phyloP scores from a whole-genome alignment of 2,888 invertebrate genomes.

The Trichacis sp. region DNA sequence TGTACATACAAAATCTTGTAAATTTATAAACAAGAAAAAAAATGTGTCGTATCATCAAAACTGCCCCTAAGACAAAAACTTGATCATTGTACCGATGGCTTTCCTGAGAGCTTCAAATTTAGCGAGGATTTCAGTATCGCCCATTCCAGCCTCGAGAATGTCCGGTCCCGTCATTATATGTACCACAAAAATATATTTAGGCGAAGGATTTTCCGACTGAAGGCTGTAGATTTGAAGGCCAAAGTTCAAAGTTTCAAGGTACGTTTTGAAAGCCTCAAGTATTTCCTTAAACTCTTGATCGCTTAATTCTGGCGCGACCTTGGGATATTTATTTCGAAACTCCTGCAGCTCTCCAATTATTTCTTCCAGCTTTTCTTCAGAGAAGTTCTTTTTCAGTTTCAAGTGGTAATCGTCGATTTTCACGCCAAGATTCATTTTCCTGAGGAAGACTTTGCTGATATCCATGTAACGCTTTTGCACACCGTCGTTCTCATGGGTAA shows the following conservation, averaged over 20 bases:
- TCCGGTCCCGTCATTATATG: slow-evolving; percentile 50
- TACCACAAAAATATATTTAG: slow-evolving; percentile 18
- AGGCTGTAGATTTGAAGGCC: too few relatives aligned
- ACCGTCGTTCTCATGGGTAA: too few relatives aligned
- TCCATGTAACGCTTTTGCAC: slow-evolving; percentile 31
- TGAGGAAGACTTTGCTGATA: slow-evolving; percentile 31
- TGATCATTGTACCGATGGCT: slow-evolving; percentile 31
- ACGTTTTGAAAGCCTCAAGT: not conserved
- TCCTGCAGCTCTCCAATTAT: slow-evolving; percentile 36
- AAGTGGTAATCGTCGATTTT: slow-evolving; percentile 55
- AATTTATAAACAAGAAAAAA: too few relatives aligned
- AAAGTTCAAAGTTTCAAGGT: too few relatives aligned
- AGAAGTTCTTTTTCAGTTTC: slow-evolving; percentile 44
- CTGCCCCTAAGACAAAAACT: not conserved
- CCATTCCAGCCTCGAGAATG: slow-evolving; percentile 46
- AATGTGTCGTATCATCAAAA: not conserved
- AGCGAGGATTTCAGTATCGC: slow-evolving; percentile 26
- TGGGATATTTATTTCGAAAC: not conserved
- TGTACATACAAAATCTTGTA: too few relatives aligned
- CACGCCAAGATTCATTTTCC: slow-evolving; percentile 57
- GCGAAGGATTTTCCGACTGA: not conserved
- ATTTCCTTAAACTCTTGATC: too few relatives aligned
- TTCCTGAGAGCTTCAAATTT: slow-evolving; percentile 28
- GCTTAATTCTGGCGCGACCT: too few relatives aligned
- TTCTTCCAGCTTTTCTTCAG: slow-evolving; percentile 34